phyloP scores from a whole-genome alignment of 1,140 invertebrate genomes.

The Gonatopus flavifemur region DNA sequence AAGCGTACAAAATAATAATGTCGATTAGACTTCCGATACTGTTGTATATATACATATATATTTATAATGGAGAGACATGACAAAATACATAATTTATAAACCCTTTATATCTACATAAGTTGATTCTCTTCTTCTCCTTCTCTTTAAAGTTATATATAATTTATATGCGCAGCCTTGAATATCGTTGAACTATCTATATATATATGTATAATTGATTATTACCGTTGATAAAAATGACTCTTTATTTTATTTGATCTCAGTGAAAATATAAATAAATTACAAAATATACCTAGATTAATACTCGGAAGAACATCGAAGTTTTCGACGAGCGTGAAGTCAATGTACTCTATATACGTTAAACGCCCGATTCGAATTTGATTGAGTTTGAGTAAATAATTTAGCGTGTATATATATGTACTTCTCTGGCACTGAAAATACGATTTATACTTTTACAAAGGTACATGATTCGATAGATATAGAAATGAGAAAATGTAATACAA shows the following conservation, averaged over 20 bases:
- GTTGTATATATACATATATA: slow-evolving; percentile 59
- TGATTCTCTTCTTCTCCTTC: too few species aligned
- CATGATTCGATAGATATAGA: too few species aligned
- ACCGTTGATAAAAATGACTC: slow-evolving; percentile 51
- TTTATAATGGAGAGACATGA: slow-evolving; percentile 44
- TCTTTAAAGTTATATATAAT: slow-evolving; percentile 10
- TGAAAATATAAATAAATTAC: slow-evolving; percentile 58
- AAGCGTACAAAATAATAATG: slow-evolving; percentile 28
- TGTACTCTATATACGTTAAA: slow-evolving; percentile 14
- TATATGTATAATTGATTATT: too few species aligned
- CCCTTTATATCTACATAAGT: too few species aligned
- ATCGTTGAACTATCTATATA: too few species aligned
- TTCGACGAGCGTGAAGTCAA: slow-evolving; percentile 39
- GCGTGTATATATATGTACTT: too few species aligned
- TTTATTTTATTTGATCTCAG: slow-evolving; percentile 54
- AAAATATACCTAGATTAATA: slow-evolving; percentile 51
- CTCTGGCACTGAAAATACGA: too few species aligned
- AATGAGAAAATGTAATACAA: too few species aligned
- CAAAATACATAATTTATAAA: slow-evolving; percentile 59
- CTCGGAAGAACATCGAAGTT: slow-evolving; percentile 37
- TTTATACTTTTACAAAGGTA: too few species aligned
- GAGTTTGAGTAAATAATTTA: too few species aligned
- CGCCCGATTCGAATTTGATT: too few species aligned
- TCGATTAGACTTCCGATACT: slow-evolving; percentile 37
- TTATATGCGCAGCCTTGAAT: too few species aligned